Conservation (phyloP, 1,140 invertebrate genomes). For the Drosophila prosaltans region DNA sequence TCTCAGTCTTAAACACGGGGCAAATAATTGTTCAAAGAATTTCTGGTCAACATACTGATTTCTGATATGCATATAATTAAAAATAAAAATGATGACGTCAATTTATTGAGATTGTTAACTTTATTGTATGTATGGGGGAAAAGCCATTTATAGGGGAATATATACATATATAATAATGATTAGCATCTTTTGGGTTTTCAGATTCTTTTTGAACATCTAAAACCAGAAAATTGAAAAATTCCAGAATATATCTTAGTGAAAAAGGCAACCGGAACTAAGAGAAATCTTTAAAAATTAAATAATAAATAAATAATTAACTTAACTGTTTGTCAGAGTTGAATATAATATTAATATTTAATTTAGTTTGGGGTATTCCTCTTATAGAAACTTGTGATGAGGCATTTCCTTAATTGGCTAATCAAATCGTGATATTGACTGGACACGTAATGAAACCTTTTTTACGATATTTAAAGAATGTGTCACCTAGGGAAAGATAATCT, state of each 20-base stretch:
- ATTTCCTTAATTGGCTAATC: too few relatives aligned
- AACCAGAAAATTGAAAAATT: not conserved
- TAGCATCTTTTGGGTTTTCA: slow-evolving; percentile 2
- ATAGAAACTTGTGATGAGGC: too few relatives aligned
- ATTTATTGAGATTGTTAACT: slow-evolving; percentile 2
- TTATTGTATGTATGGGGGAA: not conserved
- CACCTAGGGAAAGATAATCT: too few relatives aligned
- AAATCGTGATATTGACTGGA: too few relatives aligned
- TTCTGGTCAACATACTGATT: not conserved
- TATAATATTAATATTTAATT: too few relatives aligned
- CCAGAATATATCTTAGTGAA: not conserved
- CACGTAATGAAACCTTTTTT: too few relatives aligned
- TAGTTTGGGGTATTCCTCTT: too few relatives aligned
- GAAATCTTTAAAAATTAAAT: too few relatives aligned
- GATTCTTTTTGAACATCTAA: not conserved
- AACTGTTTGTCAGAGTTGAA: too few relatives aligned
- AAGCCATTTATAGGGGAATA: not conserved
- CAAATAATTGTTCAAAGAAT: slow-evolving; percentile 6
- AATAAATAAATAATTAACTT: too few relatives aligned
- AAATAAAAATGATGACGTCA: slow-evolving; percentile 7
- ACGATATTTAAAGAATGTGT: too few relatives aligned
- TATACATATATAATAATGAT: not conserved
- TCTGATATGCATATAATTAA: slow-evolving; percentile 14
- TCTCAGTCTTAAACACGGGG: slow-evolving; percentile 1
- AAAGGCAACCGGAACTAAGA: not conserved